phyloP scores from a whole-genome alignment of 2,797 vertebrate species.

The Tachyglossus aculeatus region DNA sequence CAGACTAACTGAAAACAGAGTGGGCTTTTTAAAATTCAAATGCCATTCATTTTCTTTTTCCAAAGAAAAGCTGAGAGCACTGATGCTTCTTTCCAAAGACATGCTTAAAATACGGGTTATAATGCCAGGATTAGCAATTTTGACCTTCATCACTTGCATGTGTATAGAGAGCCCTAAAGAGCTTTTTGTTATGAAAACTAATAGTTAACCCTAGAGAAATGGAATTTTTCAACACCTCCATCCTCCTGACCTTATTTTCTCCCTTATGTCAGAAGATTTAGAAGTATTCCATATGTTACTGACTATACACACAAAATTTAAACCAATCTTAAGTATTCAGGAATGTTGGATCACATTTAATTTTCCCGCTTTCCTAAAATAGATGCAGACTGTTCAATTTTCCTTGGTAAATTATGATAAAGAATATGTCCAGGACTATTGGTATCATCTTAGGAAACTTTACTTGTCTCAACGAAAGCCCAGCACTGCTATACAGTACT shows the following conservation, averaged over 20 bases:
- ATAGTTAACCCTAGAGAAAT: rapidly evolving
- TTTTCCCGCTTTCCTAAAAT: rapidly evolving
- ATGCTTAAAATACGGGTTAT: neutral
- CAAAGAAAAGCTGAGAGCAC: rapidly evolving
- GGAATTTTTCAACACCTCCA: neutral
- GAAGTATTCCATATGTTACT: rapidly evolving
- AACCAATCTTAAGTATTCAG: rapidly evolving
- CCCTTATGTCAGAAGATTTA: no score
- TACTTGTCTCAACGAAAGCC: no score
- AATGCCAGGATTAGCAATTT: neutral
- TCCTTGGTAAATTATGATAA: no score
- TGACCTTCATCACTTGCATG: rapidly evolving
- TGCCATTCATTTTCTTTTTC: neutral
- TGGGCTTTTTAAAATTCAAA: neutral
- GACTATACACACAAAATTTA: neutral
- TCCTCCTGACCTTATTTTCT: rapidly evolving
- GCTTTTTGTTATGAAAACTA: neutral
- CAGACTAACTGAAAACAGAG: no score
- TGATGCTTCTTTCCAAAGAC: rapidly evolving
- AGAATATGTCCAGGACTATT: no score
- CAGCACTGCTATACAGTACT: no score
- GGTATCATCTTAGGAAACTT: no score
- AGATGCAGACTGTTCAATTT: neutral
- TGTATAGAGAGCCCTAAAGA: neutral
- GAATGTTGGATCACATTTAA: rapidly evolving